These are phyloP conservation scores for Agrochola lychnidis DNA, from an alignment of 2,888 invertebrate genomes.

Conservation along the genomic window DNA sequence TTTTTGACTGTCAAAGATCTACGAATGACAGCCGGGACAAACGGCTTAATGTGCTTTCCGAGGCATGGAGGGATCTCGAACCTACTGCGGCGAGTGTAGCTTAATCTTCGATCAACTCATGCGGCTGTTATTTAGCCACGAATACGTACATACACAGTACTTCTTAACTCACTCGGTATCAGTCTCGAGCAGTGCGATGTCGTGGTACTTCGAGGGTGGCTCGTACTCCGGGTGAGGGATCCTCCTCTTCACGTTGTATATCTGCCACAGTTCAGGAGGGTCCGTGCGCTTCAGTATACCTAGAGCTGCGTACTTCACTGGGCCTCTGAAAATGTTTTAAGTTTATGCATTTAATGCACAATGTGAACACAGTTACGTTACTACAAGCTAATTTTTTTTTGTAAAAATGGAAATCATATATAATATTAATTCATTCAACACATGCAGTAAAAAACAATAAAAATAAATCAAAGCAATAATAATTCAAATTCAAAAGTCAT, in stretches of 20 bases:
- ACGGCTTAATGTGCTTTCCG: not conserved
- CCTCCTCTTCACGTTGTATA: slow-evolving; percentile 47
- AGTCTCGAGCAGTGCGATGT: slow-evolving; percentile 64
- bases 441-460: too few relatives aligned
- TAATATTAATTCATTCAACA: too few relatives aligned
- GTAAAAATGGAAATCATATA: too few relatives aligned
- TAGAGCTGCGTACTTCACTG: slow-evolving; percentile 58
- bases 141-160: not conserved
- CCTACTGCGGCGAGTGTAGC: not conserved
- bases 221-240: slow-evolving; percentile 61
- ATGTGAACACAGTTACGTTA: not conserved
- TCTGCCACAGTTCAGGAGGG: slow-evolving; percentile 55
- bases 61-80: not conserved
- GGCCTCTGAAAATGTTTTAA: slow-evolving; percentile 59
- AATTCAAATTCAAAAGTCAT: too few relatives aligned
- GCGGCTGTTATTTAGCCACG: too few relatives aligned
- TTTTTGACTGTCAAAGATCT: not conserved
- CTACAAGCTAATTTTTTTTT: not conserved
- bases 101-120: not conserved
- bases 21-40: not conserved
- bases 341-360: not conserved
- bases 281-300: slow-evolving; percentile 70
- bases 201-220: slow-evolving; percentile 61
- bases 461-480: too few relatives aligned
- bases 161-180: slow-evolving; percentile 35